These are phyloP conservation scores for Pseudomyrmex pallidus DNA, from an alignment of 1,140 invertebrate genomes.

Conservation along the genomic window DNA sequence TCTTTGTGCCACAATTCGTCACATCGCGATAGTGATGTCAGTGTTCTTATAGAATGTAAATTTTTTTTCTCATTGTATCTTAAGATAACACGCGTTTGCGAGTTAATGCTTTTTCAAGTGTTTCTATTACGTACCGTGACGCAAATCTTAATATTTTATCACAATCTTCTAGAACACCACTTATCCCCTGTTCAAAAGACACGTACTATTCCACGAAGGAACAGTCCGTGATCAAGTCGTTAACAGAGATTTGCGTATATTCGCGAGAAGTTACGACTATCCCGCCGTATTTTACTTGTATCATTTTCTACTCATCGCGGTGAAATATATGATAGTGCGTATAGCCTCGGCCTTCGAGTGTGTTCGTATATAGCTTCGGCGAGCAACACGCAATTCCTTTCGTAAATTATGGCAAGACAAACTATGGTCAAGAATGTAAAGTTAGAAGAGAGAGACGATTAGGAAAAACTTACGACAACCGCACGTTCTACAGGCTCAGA, in stretches of 20 bases:
- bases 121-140: neutral
- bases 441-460: neutral
- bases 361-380: neutral
- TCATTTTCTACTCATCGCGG: conserved; percentile 12
- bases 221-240: conserved; percentile 50
- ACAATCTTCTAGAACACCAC: neutral
- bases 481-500: neutral
- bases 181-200: too few relatives aligned
- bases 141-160: neutral
- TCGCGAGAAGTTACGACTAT: conserved; percentile 33
- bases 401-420: conserved; percentile 8
- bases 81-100: conserved; percentile 2
- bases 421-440: neutral
- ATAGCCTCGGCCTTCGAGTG: neutral
- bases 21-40: neutral
- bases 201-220: neutral
- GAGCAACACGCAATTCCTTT: neutral
- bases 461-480: neutral
- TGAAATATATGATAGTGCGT: conserved; percentile 27
- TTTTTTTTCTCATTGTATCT: neutral
- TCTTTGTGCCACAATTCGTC: conserved; percentile 18
- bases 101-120: neutral
- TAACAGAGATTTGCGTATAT: conserved; percentile 13
- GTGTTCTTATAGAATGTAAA: neutral
- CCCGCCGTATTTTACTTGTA: conserved; percentile 19